phyloP scores from a whole-genome alignment of 2,888 invertebrate genomes.

The Himalopsyche tibetana region DNA sequence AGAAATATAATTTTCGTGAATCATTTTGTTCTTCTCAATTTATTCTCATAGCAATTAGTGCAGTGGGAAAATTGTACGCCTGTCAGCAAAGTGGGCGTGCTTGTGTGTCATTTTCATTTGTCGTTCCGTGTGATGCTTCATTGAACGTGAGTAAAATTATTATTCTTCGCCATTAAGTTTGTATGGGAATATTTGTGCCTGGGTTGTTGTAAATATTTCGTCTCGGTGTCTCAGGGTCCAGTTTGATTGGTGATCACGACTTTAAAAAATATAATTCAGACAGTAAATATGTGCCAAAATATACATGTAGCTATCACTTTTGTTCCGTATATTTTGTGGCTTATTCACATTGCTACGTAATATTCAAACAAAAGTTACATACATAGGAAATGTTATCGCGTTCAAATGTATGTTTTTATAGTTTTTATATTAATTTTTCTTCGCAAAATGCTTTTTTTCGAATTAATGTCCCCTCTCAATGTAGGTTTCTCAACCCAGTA shows the following conservation, averaged over 20 bases:
- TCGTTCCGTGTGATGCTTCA: conserved; percentile 3
- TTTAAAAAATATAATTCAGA: neutral
- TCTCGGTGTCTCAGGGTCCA: neutral
- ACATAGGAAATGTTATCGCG: no score
- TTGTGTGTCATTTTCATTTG: conserved; percentile 42
- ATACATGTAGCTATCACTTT: no score
- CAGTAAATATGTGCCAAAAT: no score
- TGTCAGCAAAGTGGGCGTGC: conserved; percentile 27
- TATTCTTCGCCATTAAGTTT: neutral
- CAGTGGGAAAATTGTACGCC: conserved; percentile 34
- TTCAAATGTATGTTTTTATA: no score
- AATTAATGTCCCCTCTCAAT: no score
- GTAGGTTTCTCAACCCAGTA: no score
- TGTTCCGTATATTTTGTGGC: no score
- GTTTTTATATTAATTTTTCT: no score
- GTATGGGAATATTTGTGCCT: neutral
- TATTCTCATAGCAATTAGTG: conserved; percentile 39
- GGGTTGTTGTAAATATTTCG: neutral
- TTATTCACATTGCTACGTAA: no score
- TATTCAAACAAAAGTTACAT: no score
- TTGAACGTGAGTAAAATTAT: neutral
- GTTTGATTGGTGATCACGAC: conserved; percentile 7
- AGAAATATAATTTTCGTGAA: neutral
- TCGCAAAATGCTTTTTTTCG: no score
- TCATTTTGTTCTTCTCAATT: conserved; percentile 12